These are phyloP conservation scores for Lethrus apterus DNA, from an alignment of 1,140 invertebrate species.

Conservation along the genomic window DNA sequence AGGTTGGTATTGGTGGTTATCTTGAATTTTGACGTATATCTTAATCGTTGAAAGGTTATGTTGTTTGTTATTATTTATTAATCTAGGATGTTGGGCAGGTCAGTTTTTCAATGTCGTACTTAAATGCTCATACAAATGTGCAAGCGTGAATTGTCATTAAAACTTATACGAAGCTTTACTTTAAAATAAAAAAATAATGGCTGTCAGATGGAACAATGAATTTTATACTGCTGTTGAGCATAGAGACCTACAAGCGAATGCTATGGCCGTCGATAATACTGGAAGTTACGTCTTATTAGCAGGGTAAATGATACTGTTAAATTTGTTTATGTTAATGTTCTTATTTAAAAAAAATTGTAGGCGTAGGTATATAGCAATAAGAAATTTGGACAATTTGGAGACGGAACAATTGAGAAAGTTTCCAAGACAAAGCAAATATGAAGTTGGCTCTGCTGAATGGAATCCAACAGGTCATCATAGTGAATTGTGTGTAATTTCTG, in stretches of 20 bases:
- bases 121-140: too few species aligned
- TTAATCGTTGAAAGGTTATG: too few species aligned
- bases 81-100: too few species aligned
- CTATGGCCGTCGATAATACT: slow-evolving; percentile 82
- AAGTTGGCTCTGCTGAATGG: slow-evolving; percentile 87
- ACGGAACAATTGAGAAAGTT: slow-evolving; percentile 69
- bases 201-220: slow-evolving; percentile 33
- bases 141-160: too few species aligned
- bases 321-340: neutral
- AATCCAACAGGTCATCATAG: slow-evolving; percentile 71
- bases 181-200: slow-evolving; percentile 23
- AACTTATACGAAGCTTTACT: too few species aligned
- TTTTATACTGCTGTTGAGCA: slow-evolving; percentile 38
- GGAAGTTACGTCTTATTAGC: slow-evolving; percentile 78
- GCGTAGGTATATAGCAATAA: slow-evolving; percentile 72
- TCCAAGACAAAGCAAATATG: slow-evolving; percentile 85
- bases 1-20: too few species aligned
- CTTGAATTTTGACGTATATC: too few species aligned
- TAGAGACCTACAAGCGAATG: slow-evolving; percentile 69
- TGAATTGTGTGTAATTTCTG: slow-evolving; percentile 82
- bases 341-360: slow-evolving; percentile 43
- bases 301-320: slow-evolving; percentile 60
- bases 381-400: slow-evolving; percentile 63
- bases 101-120: too few species aligned
- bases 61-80: too few species aligned